A percentile compares a stretch with the other conserved stretches of the same genome.
Evolutionary conservation across 2,888 invertebrate genomes (phyloP).

Genomic region (Lasioglossum pauxillum): DNA sequence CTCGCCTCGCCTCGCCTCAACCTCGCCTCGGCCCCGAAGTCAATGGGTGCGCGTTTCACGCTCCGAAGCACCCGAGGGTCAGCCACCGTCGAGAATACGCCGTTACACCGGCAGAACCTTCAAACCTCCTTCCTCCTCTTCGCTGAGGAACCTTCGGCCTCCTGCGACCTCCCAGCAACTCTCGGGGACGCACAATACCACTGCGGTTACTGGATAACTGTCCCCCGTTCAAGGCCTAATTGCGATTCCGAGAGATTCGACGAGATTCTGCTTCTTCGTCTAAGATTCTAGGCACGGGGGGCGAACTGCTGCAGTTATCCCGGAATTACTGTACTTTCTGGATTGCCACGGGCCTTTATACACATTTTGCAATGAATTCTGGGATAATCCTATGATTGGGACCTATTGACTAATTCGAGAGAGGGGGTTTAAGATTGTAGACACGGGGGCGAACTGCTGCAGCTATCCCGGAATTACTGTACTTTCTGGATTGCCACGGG

Average conservation of each 20-base stretch:
- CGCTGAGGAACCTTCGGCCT: slow-evolving; percentile 24
- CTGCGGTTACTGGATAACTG: background rate
- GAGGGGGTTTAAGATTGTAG: background rate
- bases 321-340: background rate
- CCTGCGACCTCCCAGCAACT: background rate
- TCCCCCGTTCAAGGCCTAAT: background rate
- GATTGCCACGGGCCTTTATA: background rate
- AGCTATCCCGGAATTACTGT: background rate
- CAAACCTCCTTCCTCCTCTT: background rate
- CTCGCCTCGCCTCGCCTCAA: slow-evolving; percentile 32
- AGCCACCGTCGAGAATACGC: slow-evolving; percentile 45
- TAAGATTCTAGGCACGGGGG: background rate
- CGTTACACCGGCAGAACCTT: slow-evolving; percentile 38
- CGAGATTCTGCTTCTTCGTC: background rate
- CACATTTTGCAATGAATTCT: background rate
- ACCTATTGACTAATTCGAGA: background rate
- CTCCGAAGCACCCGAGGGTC: slow-evolving; percentile 48
- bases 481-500: background rate
- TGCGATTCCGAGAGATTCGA: background rate
- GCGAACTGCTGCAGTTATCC: background rate
- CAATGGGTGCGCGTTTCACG: slow-evolving; percentile 55
- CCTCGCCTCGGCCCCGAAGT: slow-evolving; percentile 41
- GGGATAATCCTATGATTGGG: background rate
- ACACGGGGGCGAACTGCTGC: background rate
- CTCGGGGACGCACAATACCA: background rate